Evolutionary conservation across 2,888 invertebrate species (phyloP).

Genomic region (Agapostemon virescens): DNA sequence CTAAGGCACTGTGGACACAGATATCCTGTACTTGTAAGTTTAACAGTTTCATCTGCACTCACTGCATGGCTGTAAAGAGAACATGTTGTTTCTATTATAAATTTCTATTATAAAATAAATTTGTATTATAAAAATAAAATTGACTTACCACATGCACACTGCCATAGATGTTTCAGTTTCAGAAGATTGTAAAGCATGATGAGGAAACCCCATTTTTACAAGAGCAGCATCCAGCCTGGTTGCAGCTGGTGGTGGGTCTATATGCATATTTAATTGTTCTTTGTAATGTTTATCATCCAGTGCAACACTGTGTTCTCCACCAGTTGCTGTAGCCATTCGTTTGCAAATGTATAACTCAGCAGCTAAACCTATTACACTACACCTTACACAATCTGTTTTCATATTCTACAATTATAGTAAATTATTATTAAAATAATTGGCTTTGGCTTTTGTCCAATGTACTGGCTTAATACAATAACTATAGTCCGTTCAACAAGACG

Average conservation of each 20-base stretch:
- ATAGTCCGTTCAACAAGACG: too few relatives aligned
- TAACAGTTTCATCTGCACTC: conserved; percentile 85
- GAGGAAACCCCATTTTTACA: conserved; percentile 98
- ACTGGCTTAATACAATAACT: neutral
- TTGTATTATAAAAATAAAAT: conserved; percentile 67
- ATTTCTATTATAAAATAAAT: neutral
- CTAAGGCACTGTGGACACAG: conserved; percentile 97
- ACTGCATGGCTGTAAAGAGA: conserved; percentile 88
- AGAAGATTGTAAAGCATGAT: conserved; percentile 85
- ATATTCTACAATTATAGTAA: conserved; percentile 82
- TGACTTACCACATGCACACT: conserved; percentile 93
- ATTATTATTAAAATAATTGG: conserved; percentile 6
- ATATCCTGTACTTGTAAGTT: conserved; percentile 89
- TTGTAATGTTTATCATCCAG: conserved; percentile 90
- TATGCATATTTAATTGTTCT: conserved; percentile 85
- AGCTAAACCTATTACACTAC: conserved; percentile 96
- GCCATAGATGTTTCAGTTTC: conserved; percentile 87
- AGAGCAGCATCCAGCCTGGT: conserved; percentile 88
- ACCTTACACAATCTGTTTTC: conserved; percentile 91
- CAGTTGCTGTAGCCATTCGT: conserved; percentile 91
- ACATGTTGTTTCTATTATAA: neutral
- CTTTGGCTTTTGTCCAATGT: neutral
- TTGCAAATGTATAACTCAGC: conserved; percentile 97
- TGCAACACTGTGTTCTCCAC: conserved; percentile 93
- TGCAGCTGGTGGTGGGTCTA: conserved; percentile 88